These are phyloP conservation scores for Eonycteris spelaea DNA, from an alignment of 2,113 vertebrate genomes.

Conservation along the genomic window DNA sequence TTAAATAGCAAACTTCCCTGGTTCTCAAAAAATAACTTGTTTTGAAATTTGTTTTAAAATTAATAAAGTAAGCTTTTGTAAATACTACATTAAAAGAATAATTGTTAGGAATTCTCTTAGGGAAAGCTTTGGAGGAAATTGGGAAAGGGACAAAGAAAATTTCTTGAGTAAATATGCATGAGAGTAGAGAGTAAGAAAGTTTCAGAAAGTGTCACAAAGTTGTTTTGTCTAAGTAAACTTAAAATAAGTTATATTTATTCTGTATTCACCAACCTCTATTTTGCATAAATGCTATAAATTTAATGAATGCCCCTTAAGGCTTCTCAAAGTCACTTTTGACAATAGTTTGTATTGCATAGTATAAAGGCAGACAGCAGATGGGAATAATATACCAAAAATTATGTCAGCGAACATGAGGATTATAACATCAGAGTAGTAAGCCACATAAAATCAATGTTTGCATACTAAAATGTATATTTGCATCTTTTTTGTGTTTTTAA, in stretches of 20 bases:
- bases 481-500: slow-evolving; percentile 55
- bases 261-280: neutral
- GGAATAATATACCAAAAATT: slow-evolving; percentile 58
- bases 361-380: slow-evolving; percentile 30
- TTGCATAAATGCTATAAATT: neutral
- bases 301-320: neutral
- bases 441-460: slow-evolving; percentile 11
- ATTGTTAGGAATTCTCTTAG: neutral
- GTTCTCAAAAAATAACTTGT: neutral
- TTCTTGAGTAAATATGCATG: neutral
- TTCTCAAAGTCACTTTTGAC: slow-evolving; percentile 27
- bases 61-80: neutral
- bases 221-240: neutral
- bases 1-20: neutral
- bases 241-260: neutral
- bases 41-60: neutral
- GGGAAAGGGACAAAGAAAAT: neutral
- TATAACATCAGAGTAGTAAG: slow-evolving; percentile 56
- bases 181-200: neutral
- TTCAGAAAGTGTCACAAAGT: neutral
- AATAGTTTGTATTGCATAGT: neutral
- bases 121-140: neutral
- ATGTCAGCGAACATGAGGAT: slow-evolving; percentile 67
- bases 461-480: slow-evolving; percentile 56
- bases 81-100: neutral